phyloP scores from a whole-genome alignment of 2,888 invertebrate genomes.

The Myathropa florea region DNA sequence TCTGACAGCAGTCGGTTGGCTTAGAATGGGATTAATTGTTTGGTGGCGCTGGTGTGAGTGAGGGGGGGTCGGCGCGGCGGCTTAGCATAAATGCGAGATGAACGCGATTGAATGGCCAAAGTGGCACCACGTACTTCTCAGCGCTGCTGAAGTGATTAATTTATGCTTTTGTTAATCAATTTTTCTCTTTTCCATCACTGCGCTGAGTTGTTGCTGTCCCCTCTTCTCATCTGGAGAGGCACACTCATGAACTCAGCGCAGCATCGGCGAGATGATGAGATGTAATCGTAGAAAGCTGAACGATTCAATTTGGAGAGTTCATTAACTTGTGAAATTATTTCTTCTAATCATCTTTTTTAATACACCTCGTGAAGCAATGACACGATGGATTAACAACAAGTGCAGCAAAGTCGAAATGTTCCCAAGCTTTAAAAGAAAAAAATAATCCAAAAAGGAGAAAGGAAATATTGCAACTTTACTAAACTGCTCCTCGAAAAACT shows the following conservation, averaged over 20 bases:
- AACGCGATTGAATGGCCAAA: constrained; percentile 36
- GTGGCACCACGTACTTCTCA: neutral
- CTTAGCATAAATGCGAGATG: constrained; percentile 11
- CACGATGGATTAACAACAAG: neutral
- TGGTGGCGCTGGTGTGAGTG: neutral
- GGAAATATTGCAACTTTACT: too few relatives aligned
- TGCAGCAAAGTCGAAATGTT: too few relatives aligned
- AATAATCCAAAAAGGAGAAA: too few relatives aligned
- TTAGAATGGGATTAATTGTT: neutral
- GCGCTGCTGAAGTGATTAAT: constrained; percentile 38
- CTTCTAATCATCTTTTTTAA: neutral
- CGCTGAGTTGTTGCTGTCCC: neutral
- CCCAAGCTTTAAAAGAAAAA: too few relatives aligned
- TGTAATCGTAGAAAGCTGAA: neutral
- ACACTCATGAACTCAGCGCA: neutral
- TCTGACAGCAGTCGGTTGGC: neutral
- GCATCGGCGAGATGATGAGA: neutral
- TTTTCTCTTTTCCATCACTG: constrained; percentile 13
- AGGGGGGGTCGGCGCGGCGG: neutral
- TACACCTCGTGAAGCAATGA: neutral
- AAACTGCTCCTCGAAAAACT: too few relatives aligned
- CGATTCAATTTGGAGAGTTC: neutral
- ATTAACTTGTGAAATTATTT: neutral
- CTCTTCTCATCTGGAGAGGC: neutral
- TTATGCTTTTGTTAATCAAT: constrained; percentile 41